Percentiles rank a stretch among this genome's conserved stretches.
Evolutionary conservation across 2,888 invertebrate species (phyloP).

Genomic region (Dascillus cervinus): DNA sequence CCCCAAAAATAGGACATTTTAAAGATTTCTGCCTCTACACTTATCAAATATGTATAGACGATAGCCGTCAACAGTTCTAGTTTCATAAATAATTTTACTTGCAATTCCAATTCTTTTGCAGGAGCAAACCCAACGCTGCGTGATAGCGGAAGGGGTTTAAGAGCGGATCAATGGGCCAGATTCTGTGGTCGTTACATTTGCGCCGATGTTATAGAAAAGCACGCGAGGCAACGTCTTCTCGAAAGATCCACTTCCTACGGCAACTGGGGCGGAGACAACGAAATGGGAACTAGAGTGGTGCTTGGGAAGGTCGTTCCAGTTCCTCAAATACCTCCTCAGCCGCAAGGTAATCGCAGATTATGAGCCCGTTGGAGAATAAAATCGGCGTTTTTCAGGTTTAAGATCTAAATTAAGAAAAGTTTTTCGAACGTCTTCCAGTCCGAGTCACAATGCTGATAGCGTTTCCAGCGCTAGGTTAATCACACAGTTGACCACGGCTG

Average conservation of each 20-base stretch:
- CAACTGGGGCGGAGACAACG: slow-evolving; percentile 55
- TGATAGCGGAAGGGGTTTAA: slow-evolving; percentile 59
- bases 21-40: too few relatives aligned
- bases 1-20: too few relatives aligned
- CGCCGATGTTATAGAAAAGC: slow-evolving; percentile 63
- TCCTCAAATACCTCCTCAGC: slow-evolving; percentile 29
- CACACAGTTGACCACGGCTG: slow-evolving; percentile 52
- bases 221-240: slow-evolving; percentile 50
- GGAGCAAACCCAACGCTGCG: slow-evolving; percentile 62
- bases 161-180: slow-evolving; percentile 69
- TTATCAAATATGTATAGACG: too few relatives aligned
- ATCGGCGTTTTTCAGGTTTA: slow-evolving; percentile 42
- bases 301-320: slow-evolving; percentile 44
- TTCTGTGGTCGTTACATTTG: slow-evolving; percentile 64
- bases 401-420: slow-evolving; percentile 51
- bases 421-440: slow-evolving; percentile 49
- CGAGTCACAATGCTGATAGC: slow-evolving; percentile 33
- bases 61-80: too few relatives aligned
- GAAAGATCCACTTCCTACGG: slow-evolving; percentile 49
- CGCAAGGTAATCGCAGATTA: slow-evolving; percentile 34
- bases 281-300: slow-evolving; percentile 46
- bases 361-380: too few relatives aligned
- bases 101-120: slow-evolving; percentile 29
- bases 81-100: background rate
- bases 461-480: slow-evolving; percentile 45